phyloP scores from a whole-genome alignment of 2,888 invertebrate species.

The Penaeus monodon region DNA sequence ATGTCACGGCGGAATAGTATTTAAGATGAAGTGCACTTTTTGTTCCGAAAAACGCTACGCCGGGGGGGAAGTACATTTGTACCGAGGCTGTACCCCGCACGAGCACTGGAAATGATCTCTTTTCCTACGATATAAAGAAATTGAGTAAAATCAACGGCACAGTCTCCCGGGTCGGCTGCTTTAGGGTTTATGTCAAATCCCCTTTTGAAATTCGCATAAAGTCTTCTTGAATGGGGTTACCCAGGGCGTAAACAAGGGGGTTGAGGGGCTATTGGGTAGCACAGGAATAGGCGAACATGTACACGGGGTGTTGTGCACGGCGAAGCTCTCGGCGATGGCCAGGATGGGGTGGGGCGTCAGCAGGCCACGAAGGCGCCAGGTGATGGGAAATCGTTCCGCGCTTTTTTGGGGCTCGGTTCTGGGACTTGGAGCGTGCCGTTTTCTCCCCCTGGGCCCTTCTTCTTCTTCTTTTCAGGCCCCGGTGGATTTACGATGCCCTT shows the following conservation, averaged over 20 bases:
- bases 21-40: neutral
- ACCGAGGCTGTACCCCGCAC: slow-evolving; percentile 9
- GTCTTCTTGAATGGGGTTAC: slow-evolving; percentile 99
- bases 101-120: neutral
- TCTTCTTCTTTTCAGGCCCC: slow-evolving; percentile 64
- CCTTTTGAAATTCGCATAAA: slow-evolving; percentile 95
- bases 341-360: slow-evolving; percentile 99
- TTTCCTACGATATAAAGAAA: slow-evolving; percentile 56
- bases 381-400: slow-evolving; percentile 98
- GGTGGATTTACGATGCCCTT: slow-evolving; percentile 62
- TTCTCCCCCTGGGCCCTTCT: slow-evolving; percentile 68
- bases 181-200: slow-evolving; percentile 85
- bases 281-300: slow-evolving; percentile 97
- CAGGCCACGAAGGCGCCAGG: slow-evolving; percentile 98
- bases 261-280: slow-evolving; percentile 98
- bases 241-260: slow-evolving; percentile 98
- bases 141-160: slow-evolving; percentile 38
- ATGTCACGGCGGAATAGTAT: neutral
- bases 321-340: slow-evolving; percentile 96
- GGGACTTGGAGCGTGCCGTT: slow-evolving; percentile 94
- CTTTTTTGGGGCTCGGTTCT: slow-evolving; percentile 98
- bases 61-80: neutral
- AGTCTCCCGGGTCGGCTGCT: slow-evolving; percentile 21
- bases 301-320: slow-evolving; percentile 91
- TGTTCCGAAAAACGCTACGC: too few species aligned